Evolutionary conservation across 2,888 invertebrate species (phyloP), one percentile per base, ranked within the genome.

Genomic region (Megalurothrips usitatus): DNA sequence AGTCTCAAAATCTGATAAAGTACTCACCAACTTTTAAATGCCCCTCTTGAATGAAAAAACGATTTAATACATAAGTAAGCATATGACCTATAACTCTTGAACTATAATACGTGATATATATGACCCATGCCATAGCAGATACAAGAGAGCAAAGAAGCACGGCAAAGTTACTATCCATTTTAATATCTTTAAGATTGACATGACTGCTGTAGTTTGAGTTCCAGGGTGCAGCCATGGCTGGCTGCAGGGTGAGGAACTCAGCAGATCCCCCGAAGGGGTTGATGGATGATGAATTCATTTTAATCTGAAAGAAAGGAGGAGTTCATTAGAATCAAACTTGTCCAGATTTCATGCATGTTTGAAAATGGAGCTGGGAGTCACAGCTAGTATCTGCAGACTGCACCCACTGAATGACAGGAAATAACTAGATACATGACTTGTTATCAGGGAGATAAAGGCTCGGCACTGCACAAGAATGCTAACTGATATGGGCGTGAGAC

Each of bases 91-190:
- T 91, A 6, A 98, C 92, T 83, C 98, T 91, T 81, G 97, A 96
- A 88, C 97, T 97, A 89, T 98, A 98, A 88, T 96, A 97, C 0
- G 95, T 94, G 85, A 97, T 94, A 88, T 98, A 98, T 84, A 97
- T 94, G 80, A 97, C 92, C 98, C 98, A 98, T 68, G 92, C 90
- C 86, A 96, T 94, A 34, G 95, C 94, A 83, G 94, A 93, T 84
- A 94, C 90, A 80, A 96, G 89, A 82, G 96, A 96, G 85, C 93
- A 92, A 43, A 97, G 89, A 84, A 96, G 89, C 89, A 93, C 92
- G 80, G 90, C 89, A 85, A 92, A 92, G 86, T 94, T 94, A 85
- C 93, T 92, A 88, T 96, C 94, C 91, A 93, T 92, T 87, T 91
- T 91, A 84, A 94, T 89, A 85, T 94, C 92, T 84, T 94, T 92